Percentiles rank a stretch among this genome's conserved stretches.
Conservation (phyloP, 37 sponge, comb jelly and placozoan genomes). For the Crambe crambe region DNA sequence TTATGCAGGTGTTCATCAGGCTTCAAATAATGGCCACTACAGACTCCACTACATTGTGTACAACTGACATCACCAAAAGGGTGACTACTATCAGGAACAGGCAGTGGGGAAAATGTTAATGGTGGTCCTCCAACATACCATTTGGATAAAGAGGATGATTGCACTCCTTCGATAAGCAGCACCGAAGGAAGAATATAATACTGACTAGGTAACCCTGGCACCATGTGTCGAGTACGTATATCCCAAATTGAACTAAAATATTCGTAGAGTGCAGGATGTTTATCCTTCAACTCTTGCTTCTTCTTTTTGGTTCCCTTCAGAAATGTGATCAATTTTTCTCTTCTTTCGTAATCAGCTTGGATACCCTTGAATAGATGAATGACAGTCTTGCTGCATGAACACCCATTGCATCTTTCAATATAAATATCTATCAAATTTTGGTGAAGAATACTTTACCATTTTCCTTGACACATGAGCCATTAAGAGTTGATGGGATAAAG, state of each 20-base stretch:
- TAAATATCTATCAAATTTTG: slow-evolving; percentile 38
- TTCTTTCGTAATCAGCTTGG: slow-evolving; percentile 7
- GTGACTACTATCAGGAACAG: too few species aligned
- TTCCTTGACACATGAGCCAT: slow-evolving; percentile 6
- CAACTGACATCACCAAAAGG: too few species aligned
- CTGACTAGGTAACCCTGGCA: too few species aligned
- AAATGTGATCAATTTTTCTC: slow-evolving; percentile 16
- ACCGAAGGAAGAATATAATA: too few species aligned
- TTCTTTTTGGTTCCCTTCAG: slow-evolving; percentile 35
- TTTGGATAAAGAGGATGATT: too few species aligned
- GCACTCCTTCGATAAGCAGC: too few species aligned
- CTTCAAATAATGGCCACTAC: slow-evolving; percentile 21
- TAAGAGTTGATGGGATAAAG: too few species aligned
- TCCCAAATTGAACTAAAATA: not conserved
- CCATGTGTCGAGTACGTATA: not conserved
- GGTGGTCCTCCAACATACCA: too few species aligned
- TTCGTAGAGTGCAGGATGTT: not conserved
- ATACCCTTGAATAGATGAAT: slow-evolving; percentile 39
- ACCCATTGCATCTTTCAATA: slow-evolving; percentile 3
- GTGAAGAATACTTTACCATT: too few species aligned
- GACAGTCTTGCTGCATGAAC: slow-evolving; percentile 35
- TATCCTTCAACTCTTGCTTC: not conserved
- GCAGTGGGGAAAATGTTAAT: too few species aligned
- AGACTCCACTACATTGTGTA: too few species aligned
- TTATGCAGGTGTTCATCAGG: not conserved